Conservation (phyloP, 2,888 invertebrate genomes). For the Monoplex corrugatus region DNA sequence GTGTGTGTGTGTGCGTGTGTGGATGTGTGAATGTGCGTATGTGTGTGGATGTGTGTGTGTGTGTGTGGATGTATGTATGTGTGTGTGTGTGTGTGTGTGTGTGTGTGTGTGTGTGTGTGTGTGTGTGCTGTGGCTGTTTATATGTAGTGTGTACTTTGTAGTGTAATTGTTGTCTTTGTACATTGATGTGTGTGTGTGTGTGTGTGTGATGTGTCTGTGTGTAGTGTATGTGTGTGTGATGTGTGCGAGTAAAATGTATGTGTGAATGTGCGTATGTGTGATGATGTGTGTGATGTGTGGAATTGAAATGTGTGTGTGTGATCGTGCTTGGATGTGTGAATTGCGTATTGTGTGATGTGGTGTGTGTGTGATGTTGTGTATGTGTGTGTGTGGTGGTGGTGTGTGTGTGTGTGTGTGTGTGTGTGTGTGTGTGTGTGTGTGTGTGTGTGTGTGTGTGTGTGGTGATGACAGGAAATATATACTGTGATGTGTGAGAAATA, state of each 20-base stretch:
- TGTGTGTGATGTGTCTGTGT: too few species aligned
- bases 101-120: not conserved
- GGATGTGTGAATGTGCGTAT: not conserved
- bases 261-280: not conserved
- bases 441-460: slow-evolving; percentile 10
- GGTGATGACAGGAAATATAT: too few species aligned
- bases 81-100: slow-evolving; percentile 25
- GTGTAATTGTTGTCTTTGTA: too few species aligned
- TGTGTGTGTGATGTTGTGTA: not conserved
- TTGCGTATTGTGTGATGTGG: not conserved
- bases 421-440: not conserved
- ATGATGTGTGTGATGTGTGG: not conserved
- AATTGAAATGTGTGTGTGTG: not conserved
- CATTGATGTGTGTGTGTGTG: too few species aligned
- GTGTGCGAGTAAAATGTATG: not conserved
- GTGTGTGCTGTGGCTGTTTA: not conserved
- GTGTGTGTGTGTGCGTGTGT: not conserved
- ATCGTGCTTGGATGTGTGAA: not conserved
- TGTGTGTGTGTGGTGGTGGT: not conserved
- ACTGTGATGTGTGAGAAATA: too few species aligned
- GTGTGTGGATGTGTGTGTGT: not conserved
- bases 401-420: not conserved
- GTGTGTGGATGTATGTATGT: slow-evolving; percentile 26
- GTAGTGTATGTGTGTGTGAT: too few species aligned
- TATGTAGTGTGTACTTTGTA: not conserved